phyloP scores from a whole-genome alignment of 2,888 invertebrate genomes.

The Tridacna crocea region DNA sequence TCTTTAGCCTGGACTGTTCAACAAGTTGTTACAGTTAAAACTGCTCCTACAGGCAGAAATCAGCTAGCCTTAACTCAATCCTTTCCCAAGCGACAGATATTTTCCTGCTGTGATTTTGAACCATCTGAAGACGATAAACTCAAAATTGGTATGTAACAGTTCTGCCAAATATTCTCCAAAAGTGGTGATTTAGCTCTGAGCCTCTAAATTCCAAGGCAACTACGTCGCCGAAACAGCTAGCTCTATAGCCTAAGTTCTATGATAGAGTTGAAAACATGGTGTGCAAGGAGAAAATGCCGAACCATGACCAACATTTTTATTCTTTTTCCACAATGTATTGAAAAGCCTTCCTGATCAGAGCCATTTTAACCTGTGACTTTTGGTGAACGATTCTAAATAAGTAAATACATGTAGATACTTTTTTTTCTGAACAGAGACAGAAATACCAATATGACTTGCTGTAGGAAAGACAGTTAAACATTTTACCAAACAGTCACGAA shows the following conservation, averaged over 20 bases:
- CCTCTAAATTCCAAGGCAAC: too few species aligned
- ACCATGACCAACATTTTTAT: background rate
- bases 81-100: background rate
- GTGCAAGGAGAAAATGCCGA: background rate
- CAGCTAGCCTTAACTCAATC: background rate
- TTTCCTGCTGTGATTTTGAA: background rate
- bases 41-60: background rate
- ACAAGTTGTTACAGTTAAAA: too few species aligned
- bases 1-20: too few species aligned
- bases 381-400: background rate
- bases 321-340: background rate
- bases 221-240: too few species aligned
- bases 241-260: too few species aligned
- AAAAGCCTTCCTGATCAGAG: background rate
- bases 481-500: background rate
- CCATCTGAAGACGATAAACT: background rate
- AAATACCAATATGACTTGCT: background rate
- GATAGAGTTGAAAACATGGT: background rate
- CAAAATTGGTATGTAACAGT: too few species aligned
- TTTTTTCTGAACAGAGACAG: too few species aligned
- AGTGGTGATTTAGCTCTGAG: too few species aligned
- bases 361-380: background rate
- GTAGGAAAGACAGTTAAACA: background rate
- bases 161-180: too few species aligned
- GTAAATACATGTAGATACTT: too few species aligned